phyloP scores from a whole-genome alignment of 2,113 vertebrate species.

The Crotalus viridis region DNA sequence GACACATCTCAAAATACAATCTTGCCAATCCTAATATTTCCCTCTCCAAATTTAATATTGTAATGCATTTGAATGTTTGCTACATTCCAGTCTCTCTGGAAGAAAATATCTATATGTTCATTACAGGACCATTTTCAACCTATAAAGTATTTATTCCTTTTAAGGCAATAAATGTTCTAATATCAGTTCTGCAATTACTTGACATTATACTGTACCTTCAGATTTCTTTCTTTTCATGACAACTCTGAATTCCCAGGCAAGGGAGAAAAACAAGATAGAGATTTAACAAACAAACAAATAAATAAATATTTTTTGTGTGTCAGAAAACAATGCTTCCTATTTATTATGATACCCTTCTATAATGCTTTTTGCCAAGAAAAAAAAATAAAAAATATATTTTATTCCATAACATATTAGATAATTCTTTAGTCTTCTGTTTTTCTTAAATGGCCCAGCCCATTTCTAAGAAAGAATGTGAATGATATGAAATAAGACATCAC shows the following conservation, averaged over 20 bases:
- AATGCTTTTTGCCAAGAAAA: constrained; percentile 12
- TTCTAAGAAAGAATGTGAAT: background rate
- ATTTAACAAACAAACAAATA: background rate
- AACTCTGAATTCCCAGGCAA: background rate
- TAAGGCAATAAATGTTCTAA: background rate
- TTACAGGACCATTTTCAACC: background rate
- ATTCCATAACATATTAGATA: background rate
- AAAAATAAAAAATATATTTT: background rate
- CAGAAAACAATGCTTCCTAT: background rate
- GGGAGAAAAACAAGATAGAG: background rate
- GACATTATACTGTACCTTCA: background rate
- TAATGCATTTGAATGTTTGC: constrained; percentile 6
- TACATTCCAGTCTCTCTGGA: background rate
- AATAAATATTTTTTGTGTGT: background rate
- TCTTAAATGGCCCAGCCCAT: background rate
- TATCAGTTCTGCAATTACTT: background rate
- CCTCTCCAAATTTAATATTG: background rate
- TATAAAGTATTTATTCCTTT: background rate
- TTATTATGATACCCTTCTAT: background rate
- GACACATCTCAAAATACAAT: background rate
- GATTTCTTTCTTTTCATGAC: background rate
- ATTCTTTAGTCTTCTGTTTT: background rate
- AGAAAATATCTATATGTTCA: background rate
- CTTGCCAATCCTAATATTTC: background rate
- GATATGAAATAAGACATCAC: background rate